A percentile compares a stretch with the other conserved stretches of the same genome.
Evolutionary conservation across 2,113 vertebrate species (phyloP).

Genomic region (Picathartes gymnocephalus): DNA sequence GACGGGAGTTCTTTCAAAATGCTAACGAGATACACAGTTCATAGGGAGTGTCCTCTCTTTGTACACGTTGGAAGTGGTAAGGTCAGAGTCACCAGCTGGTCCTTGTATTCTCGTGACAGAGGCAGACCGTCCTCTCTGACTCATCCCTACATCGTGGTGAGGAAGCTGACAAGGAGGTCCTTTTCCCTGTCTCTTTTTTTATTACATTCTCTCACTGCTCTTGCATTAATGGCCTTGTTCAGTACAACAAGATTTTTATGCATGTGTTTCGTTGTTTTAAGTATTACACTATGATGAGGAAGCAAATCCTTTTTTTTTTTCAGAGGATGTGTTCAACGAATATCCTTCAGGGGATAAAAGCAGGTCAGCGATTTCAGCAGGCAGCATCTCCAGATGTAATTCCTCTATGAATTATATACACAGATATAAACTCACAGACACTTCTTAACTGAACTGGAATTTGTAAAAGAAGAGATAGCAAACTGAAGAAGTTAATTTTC

Average conservation of each 20-base stretch:
- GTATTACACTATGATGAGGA: neutral
- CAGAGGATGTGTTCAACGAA: neutral
- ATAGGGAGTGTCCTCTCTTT: neutral
- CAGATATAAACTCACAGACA: neutral
- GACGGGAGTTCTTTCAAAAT: neutral
- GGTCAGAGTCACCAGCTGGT: neutral
- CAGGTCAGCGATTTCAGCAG: constrained; percentile 51
- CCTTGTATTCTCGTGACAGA: neutral
- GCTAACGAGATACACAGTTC: fast-evolving
- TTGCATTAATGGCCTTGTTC: neutral
- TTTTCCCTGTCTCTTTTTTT: neutral
- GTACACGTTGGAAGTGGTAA: neutral
- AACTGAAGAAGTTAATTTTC: neutral
- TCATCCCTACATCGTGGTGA: fast-evolving
- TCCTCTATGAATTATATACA: constrained; percentile 49
- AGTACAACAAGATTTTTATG: neutral
- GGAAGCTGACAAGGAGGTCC: neutral
- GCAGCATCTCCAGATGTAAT: constrained; percentile 25
- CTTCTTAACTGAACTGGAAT: neutral
- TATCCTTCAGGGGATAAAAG: neutral
- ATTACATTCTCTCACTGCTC: neutral
- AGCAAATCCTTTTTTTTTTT: neutral
- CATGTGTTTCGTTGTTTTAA: neutral
- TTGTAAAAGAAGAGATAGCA: neutral
- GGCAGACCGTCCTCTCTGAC: neutral